Conservation (phyloP, 2,888 invertebrate genomes). For the Mesorhabditis belari region DNA sequence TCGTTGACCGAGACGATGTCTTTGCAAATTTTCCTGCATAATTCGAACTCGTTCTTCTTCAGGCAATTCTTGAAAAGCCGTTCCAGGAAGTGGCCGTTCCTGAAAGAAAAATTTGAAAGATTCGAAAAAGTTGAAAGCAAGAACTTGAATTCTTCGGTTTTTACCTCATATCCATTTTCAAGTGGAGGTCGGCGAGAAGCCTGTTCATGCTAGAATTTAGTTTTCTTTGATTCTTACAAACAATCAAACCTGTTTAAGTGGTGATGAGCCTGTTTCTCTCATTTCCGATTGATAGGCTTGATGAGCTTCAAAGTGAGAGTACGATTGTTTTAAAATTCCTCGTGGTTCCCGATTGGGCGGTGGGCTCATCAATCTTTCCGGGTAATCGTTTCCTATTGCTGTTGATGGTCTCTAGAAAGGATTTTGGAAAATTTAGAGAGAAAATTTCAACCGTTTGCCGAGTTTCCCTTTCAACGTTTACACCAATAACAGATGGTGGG, state of each 20-base stretch:
- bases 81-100: background rate
- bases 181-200: background rate
- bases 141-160: background rate
- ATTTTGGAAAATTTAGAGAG: background rate
- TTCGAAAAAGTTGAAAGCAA: background rate
- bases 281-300: background rate
- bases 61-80: constrained; percentile 24
- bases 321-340: constrained; percentile 28
- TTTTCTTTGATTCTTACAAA: background rate
- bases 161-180: background rate
- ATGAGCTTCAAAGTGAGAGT: constrained; percentile 1
- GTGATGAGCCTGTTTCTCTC: background rate
- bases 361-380: constrained; percentile 43
- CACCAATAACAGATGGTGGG: constrained; percentile 4
- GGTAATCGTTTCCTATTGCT: constrained; percentile 28
- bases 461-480: constrained; percentile 6
- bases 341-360: constrained; percentile 26
- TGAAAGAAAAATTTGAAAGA: background rate
- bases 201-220: background rate
- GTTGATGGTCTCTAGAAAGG: constrained; percentile 5
- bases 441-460: background rate
- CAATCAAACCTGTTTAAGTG: background rate
- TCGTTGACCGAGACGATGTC: constrained; percentile 26
- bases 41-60: constrained; percentile 36
- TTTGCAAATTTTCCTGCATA: constrained; percentile 48